A percentile compares a stretch with the other conserved stretches of the same genome.
These are phyloP conservation scores for Neoarius graeffei DNA, from an alignment of 2,113 vertebrate species.

Conservation along the genomic window DNA sequence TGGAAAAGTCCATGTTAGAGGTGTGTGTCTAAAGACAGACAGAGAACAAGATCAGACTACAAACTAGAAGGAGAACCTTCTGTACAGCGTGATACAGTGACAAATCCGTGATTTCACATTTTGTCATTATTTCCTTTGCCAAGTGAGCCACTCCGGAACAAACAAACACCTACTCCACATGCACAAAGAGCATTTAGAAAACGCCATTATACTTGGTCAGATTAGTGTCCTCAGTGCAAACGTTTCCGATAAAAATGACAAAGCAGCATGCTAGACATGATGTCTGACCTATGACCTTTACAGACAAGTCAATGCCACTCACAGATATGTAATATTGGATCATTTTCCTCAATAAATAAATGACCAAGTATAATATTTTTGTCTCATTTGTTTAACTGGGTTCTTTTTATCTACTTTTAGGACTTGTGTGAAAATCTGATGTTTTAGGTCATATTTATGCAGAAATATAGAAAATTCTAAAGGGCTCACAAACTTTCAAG, in stretches of 20 bases:
- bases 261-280: background rate
- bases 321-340: no score
- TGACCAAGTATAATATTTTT: no score
- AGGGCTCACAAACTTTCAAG: no score
- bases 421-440: no score
- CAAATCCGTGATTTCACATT: background rate
- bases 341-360: no score
- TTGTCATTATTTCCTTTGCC: background rate
- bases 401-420: no score
- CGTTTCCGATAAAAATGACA: background rate
- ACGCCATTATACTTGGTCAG: background rate
- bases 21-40: conserved; percentile 53
- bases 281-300: background rate
- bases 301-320: no score
- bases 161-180: no score
- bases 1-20: conserved; percentile 89
- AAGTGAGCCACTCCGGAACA: background rate
- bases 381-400: no score
- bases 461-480: no score
- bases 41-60: background rate
- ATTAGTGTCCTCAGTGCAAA: background rate
- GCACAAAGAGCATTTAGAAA: background rate
- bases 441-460: no score
- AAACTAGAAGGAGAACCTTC: background rate
- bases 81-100: background rate